Percentiles rank a stretch among this genome's conserved stretches.
These are phyloP conservation scores for Cylindroiulus punctatus DNA, from an alignment of 2,888 invertebrate species.

Conservation along the genomic window DNA sequence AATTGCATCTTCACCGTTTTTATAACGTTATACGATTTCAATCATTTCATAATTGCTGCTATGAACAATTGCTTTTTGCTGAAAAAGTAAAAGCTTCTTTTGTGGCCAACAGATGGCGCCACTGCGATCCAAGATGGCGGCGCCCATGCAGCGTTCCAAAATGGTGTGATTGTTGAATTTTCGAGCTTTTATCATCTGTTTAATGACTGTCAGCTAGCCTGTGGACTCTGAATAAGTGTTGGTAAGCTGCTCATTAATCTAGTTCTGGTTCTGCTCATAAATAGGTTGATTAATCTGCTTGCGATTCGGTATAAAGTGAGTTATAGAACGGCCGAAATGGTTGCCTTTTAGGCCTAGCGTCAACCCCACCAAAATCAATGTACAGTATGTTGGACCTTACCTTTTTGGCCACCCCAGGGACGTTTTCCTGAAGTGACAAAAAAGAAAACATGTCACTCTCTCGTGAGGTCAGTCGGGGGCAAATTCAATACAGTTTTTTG, in stretches of 20 bases:
- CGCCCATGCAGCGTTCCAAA: not conserved
- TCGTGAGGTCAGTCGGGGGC: not conserved
- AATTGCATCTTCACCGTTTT: too few relatives aligned
- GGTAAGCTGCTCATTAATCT: not conserved
- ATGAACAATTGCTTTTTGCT: too few relatives aligned
- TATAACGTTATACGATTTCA: too few relatives aligned
- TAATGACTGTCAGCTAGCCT: not conserved
- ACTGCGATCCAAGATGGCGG: not conserved
- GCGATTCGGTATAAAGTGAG: too few relatives aligned
- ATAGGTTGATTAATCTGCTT: not conserved
- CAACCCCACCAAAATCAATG: constrained; percentile 42
- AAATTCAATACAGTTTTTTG: not conserved
- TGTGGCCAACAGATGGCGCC: not conserved
- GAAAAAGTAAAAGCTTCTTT: too few relatives aligned
- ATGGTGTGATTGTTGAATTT: not conserved
- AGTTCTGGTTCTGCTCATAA: too few relatives aligned
- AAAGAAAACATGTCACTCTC: constrained; percentile 52
- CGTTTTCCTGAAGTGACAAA: constrained; percentile 54
- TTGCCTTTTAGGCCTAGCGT: not conserved
- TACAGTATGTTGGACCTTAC: constrained; percentile 52
- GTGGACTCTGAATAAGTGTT: not conserved
- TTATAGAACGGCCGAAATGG: not conserved
- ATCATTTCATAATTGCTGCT: too few relatives aligned
- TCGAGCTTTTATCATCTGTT: not conserved
- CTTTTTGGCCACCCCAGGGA: constrained; percentile 53